Evolutionary conservation across 2,888 invertebrate species (phyloP), one percentile per base, ranked within the genome.

Genomic region (Cephalotes varians): DNA sequence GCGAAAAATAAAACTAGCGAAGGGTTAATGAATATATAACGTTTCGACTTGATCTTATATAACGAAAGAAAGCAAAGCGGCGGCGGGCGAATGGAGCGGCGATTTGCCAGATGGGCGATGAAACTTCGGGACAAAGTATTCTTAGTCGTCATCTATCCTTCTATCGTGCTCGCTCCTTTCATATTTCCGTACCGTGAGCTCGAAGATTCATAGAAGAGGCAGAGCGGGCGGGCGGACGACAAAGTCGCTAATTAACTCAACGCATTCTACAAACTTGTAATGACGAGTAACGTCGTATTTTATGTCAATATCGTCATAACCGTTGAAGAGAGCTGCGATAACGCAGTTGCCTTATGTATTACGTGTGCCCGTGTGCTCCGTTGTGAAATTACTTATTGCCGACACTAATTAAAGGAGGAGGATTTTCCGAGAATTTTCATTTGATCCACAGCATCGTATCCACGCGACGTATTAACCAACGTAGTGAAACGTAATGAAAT

Each of bases 21-120:
- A 81, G 18, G 82, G 85, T 85, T 89, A 90, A 91, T 87, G 87
- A 91, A 87, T 85, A 85, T 86, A 83, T 83, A 90, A 89, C 81
- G 81, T 87, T 62, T 79, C 81, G 82, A 74, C 85, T 88, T 86
- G 86, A 90, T 90, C 88, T 87, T 74, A 83, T 85, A 76, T 86
- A 88, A 90, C 79, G 85, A 83, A 54, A 82, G 77, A 74, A 80
- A 80, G 85, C 28, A 25, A n/a, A 65, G 81, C 76, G 12, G 25
- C n/a, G 12, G 25, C 25, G 62, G 31, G 25, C n/a, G 51, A 15
- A 18, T 21, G 21, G 15, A 28, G 28, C 54, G 54, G 47, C 51
- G 40, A 65, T 84, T 76, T 62, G 81, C 58, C 49, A 56, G 81
- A 73, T n/a, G 18, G 18, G 51, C n/a, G 49, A 69, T 80, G 74